A percentile compares a stretch with the other conserved stretches of the same genome.
These are phyloP conservation scores for Homarus gammarus DNA, from an alignment of 2,888 invertebrate genomes.

Conservation along the genomic window DNA sequence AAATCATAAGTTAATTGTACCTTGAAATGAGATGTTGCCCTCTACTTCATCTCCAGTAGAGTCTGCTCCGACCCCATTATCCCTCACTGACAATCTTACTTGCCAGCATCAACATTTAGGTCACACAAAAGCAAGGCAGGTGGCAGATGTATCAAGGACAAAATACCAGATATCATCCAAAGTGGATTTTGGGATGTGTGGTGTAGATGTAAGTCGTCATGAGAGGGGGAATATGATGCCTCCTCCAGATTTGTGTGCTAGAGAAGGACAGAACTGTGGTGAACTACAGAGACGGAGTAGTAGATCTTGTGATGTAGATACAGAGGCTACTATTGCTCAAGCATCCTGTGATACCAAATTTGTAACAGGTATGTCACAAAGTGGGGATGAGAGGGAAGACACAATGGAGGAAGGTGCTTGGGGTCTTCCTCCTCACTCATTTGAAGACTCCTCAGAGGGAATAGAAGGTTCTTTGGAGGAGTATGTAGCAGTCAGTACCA, in stretches of 20 bases:
- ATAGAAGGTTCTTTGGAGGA: not conserved
- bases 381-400: not conserved
- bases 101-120: slow-evolving; percentile 44
- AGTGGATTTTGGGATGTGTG: slow-evolving; percentile 25
- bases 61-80: slow-evolving; percentile 44
- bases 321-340: slow-evolving; percentile 46
- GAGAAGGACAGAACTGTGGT: slow-evolving; percentile 7
- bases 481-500: not conserved
- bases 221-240: slow-evolving; percentile 35
- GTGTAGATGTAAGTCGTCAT: slow-evolving; percentile 13
- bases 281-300: slow-evolving; percentile 7
- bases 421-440: slow-evolving; percentile 3
- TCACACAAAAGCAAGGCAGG: not conserved
- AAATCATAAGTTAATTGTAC: not conserved
- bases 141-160: slow-evolving; percentile 5
- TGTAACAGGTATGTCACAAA: slow-evolving; percentile 47
- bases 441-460: not conserved
- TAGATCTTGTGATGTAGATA: slow-evolving; percentile 30
- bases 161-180: slow-evolving; percentile 13
- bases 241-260: slow-evolving; percentile 56
- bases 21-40: slow-evolving; percentile 48
- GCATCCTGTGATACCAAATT: slow-evolving; percentile 52
- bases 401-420: slow-evolving; percentile 41
- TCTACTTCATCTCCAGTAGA: slow-evolving; percentile 68
- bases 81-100: slow-evolving; percentile 16